Base-by-base conservation (phyloP, 2,113 vertebrate species). In the Triplophysa siluroides region DNA sequence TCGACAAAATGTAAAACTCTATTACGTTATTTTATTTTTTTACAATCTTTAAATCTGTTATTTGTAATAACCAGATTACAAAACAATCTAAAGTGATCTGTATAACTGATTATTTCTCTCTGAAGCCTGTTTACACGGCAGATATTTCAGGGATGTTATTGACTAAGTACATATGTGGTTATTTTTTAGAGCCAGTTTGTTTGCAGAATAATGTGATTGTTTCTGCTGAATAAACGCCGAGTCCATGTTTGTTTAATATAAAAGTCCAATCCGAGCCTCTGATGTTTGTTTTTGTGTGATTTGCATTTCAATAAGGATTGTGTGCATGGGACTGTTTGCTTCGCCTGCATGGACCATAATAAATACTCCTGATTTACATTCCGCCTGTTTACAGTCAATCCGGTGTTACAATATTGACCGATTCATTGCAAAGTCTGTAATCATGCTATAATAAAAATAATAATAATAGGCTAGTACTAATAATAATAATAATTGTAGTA, bases 241-340 rank as follows among this genome's bases (percentile, higher is more conserved):
- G 87, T 88, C 82, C 74, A 81, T 88, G 80, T 87, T 80, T 79
- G 83, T 81, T 83, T 81, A 82, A 78, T 79, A 72, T 84, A 83
- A 81, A 78, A 86, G 83, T 76, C 65, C 45, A 67, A 78, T 77
- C 68, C 80, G 13, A 78, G 75, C 83, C 60, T 88, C 87, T 85
- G 78, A 69, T 89, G 90, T 91, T 89, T 90, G 71, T 80, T 90
- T 88, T 87, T 65, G 84, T 83, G 76, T 78, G 64, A 90, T 91
- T 83, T 91, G 85, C 89, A 91, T 91, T 74, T 89, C 80, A 91
- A 88, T 84, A 26, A 77, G 84, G 83, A 81, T 79, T 82, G 83
- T 84, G 82, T 78, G 83, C 82, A 45, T 75, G 76, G 82, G 63
- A 47, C 58, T 83, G 81, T 87, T 88, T 85, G 80, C 85, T 86